These are phyloP conservation scores for Rapana venosa DNA, from an alignment of 2,888 invertebrate species.

Conservation along the genomic window DNA sequence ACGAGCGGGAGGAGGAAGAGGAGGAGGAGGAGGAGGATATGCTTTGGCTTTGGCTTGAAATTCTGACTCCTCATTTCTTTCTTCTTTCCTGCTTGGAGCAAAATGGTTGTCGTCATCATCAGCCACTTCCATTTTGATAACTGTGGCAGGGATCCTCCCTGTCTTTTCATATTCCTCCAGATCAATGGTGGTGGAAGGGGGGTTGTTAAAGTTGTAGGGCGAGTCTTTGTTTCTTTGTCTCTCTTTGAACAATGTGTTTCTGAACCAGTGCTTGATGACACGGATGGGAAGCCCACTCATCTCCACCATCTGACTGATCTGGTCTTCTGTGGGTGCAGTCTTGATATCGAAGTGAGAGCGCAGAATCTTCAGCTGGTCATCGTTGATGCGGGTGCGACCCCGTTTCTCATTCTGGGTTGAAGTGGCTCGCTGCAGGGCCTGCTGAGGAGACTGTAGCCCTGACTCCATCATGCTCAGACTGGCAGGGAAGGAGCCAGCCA, in stretches of 20 bases:
- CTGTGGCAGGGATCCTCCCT: conserved; percentile 81
- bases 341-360: conserved; percentile 99
- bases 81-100: not conserved
- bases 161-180: conserved; percentile 99
- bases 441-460: conserved; percentile 64
- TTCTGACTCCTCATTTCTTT: not conserved
- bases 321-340: conserved; percentile 99
- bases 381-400: conserved; percentile 98
- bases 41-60: not conserved
- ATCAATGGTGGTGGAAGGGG: conserved; percentile 92
- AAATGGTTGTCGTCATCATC: conserved; percentile 49
- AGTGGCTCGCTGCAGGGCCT: conserved; percentile 82
- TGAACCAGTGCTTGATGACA: conserved; percentile 99
- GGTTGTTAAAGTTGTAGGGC: conserved; percentile 99
- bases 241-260: conserved; percentile 99
- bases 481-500: conserved; percentile 53
- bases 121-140: conserved; percentile 53
- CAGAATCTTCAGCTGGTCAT: conserved; percentile 97
- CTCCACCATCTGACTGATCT: conserved; percentile 98
- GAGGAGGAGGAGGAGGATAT: conserved; percentile 39
- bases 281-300: conserved; percentile 98
- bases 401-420: conserved; percentile 83
- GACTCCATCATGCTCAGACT: conserved; percentile 53
- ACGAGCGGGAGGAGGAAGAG: conserved; percentile 42
- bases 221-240: conserved; percentile 99